These are phyloP conservation scores for Adelphocoris suturalis DNA, from an alignment of 2,888 invertebrate genomes.

Conservation along the genomic window DNA sequence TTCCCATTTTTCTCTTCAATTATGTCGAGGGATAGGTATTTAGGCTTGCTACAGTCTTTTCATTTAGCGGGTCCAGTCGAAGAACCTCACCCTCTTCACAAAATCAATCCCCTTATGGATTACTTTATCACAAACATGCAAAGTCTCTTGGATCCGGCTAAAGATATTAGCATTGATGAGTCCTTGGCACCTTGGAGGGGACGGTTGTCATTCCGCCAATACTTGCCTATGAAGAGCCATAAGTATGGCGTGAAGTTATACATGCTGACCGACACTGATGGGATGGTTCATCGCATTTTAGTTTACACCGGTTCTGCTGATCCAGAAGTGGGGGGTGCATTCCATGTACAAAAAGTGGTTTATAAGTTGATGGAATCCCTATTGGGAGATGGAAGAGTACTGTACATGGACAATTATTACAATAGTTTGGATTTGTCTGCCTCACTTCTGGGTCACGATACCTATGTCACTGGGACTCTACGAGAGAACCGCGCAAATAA, in stretches of 20 bases:
- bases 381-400: constrained; percentile 66
- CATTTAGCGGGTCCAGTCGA: constrained; percentile 45
- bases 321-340: constrained; percentile 70
- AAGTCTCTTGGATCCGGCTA: constrained; percentile 77
- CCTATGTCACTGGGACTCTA: constrained; percentile 67
- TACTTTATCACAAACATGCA: constrained; percentile 78
- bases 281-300: constrained; percentile 76
- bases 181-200: constrained; percentile 78
- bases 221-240: constrained; percentile 76
- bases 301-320: constrained; percentile 76
- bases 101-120: constrained; percentile 77
- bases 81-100: constrained; percentile 71
- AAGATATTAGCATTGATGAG: constrained; percentile 77
- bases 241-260: constrained; percentile 78
- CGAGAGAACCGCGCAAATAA: constrained; percentile 48
- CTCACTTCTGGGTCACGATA: constrained; percentile 62
- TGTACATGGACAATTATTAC: constrained; percentile 70
- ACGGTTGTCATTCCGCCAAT: constrained; percentile 77
- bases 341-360: constrained; percentile 44
- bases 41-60: constrained; percentile 46
- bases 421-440: constrained; percentile 64
- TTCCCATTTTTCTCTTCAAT: constrained; percentile 47
- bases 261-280: constrained; percentile 77
- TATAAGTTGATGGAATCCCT: constrained; percentile 46
- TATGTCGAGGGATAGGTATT: constrained; percentile 49